Evolutionary conservation across 2,113 vertebrate genomes (phyloP).

Genomic region (Gymnogyps californianus): DNA sequence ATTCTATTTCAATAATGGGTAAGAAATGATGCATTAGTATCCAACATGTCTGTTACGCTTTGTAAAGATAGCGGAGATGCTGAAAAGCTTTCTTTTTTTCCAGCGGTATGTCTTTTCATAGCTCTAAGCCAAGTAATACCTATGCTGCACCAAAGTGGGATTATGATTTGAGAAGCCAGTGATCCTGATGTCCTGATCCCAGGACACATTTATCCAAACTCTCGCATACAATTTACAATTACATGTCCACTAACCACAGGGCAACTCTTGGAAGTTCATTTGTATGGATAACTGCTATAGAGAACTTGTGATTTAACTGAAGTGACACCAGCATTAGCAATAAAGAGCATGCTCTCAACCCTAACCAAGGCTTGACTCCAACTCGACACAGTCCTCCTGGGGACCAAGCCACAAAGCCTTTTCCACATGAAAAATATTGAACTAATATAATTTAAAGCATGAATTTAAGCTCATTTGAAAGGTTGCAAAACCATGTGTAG

Average conservation of each 20-base stretch:
- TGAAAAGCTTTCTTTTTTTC: background rate
- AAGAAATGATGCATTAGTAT: background rate
- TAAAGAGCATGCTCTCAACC: background rate
- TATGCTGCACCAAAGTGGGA: background rate
- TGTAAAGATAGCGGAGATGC: background rate
- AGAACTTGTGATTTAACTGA: background rate
- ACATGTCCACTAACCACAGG: accelerated
- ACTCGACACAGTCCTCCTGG: background rate
- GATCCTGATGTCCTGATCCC: background rate
- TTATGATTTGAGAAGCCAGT: background rate
- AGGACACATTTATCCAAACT: background rate
- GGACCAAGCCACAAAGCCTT: background rate
- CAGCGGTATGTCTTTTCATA: background rate
- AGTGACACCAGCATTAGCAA: background rate
- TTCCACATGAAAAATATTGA: background rate
- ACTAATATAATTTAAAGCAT: background rate
- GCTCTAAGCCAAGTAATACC: accelerated
- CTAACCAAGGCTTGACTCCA: background rate
- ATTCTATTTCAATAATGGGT: background rate
- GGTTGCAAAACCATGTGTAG: background rate
- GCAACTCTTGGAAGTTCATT: background rate
- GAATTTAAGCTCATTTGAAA: conserved; percentile 19
- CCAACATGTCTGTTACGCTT: background rate
- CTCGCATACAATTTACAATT: background rate
- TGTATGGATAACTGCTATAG: background rate